phyloP scores from a whole-genome alignment of 1,140 invertebrate genomes.

The Drosophila suzukii region DNA sequence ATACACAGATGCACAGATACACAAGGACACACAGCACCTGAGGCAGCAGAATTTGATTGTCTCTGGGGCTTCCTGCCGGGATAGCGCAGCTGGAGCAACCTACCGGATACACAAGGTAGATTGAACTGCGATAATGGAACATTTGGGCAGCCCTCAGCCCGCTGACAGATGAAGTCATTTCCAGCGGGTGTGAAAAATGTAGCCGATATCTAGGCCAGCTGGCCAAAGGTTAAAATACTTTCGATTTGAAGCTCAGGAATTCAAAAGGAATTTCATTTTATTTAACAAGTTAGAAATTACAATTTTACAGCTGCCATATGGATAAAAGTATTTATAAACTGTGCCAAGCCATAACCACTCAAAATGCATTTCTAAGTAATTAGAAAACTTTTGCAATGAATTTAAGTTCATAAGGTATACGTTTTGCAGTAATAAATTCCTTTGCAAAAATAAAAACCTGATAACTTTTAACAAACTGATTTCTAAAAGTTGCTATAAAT shows the following conservation, averaged over 20 bases:
- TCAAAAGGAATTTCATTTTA: not conserved
- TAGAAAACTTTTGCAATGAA: too few species aligned
- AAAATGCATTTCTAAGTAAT: too few species aligned
- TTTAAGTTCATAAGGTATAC: too few species aligned
- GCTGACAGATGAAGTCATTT: constrained; percentile 43
- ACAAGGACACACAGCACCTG: constrained; percentile 26
- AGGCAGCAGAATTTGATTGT: constrained; percentile 53
- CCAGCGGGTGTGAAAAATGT: constrained; percentile 4
- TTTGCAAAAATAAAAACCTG: too few species aligned
- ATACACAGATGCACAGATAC: constrained; percentile 5
- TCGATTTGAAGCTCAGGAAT: not conserved
- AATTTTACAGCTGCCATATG: too few species aligned
- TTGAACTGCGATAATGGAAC: constrained; percentile 43
- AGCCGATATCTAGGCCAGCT: not conserved
- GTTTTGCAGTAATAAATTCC: too few species aligned
- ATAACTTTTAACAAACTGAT: too few species aligned
- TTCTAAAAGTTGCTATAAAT: too few species aligned
- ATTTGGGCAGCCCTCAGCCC: constrained; percentile 15
- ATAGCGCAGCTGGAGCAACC: constrained; percentile 30
- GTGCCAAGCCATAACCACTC: too few species aligned
- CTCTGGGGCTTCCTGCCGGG: constrained; percentile 35
- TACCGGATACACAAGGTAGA: constrained; percentile 44
- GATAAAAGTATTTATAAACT: too few species aligned
- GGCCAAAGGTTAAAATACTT: constrained; percentile 7
- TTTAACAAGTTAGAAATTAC: not conserved